These are phyloP conservation scores for Eretmochelys imbricata DNA, from an alignment of 2,113 vertebrate species.

Conservation along the genomic window DNA sequence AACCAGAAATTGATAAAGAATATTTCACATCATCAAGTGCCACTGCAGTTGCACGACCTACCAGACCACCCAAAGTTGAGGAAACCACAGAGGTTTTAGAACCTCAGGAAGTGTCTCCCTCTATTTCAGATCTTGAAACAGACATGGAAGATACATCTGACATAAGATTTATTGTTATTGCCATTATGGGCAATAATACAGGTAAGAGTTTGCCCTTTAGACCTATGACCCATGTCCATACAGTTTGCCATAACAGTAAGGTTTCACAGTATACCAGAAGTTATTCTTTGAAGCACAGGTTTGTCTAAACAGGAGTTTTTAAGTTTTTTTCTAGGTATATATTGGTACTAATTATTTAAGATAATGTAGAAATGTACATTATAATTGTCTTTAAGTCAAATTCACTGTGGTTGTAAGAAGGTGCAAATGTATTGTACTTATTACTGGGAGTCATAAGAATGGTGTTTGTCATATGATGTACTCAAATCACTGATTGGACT, in stretches of 20 bases:
- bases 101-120: conserved; percentile 66
- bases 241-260: conserved; percentile 58
- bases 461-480: conserved; percentile 69
- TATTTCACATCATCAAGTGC: conserved; percentile 79
- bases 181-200: conserved; percentile 85
- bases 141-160: conserved; percentile 68
- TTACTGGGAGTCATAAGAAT: conserved; percentile 38
- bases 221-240: conserved; percentile 51
- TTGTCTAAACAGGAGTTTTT: conserved; percentile 56
- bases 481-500: conserved; percentile 69
- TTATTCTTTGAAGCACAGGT: conserved; percentile 70
- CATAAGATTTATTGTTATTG: conserved; percentile 84
- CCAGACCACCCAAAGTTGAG: conserved; percentile 60
- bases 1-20: conserved; percentile 79
- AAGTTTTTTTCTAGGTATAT: conserved; percentile 28
- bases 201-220: conserved; percentile 86
- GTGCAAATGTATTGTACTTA: not conserved
- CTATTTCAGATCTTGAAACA: conserved; percentile 65
- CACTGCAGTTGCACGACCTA: conserved; percentile 61
- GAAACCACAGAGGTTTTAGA: conserved; percentile 69
- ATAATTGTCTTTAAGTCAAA: not conserved
- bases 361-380: conserved; percentile 53
- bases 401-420: not conserved
- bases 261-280: conserved; percentile 61
- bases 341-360: conserved; percentile 46